A percentile compares a stretch with the other conserved stretches of the same genome.
phyloP scores from a whole-genome alignment of 2,113 vertebrate genomes.

The Nyctereutes procyonoides region DNA sequence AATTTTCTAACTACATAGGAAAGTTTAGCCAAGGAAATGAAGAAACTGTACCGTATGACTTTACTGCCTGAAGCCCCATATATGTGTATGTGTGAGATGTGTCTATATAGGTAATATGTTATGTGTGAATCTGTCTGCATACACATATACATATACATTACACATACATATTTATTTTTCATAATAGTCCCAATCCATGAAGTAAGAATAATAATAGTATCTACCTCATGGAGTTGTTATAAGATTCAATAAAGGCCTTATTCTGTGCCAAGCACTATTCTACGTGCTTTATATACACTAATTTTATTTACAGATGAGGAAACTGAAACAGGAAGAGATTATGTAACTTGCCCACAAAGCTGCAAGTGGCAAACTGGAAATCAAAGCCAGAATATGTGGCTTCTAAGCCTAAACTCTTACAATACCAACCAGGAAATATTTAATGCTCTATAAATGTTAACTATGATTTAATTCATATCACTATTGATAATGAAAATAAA shows the following conservation, averaged over 20 bases:
- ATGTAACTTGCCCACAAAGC: constrained; percentile 5
- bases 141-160: background rate
- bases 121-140: background rate
- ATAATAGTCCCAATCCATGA: constrained; percentile 4
- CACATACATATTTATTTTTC: background rate
- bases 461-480: background rate
- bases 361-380: background rate
- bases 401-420: background rate
- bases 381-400: background rate
- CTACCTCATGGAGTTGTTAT: background rate
- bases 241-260: background rate
- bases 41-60: background rate
- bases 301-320: background rate
- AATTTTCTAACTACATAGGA: background rate
- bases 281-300: background rate
- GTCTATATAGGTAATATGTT: background rate
- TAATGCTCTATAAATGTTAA: background rate
- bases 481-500: constrained; percentile 9
- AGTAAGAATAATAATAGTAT: background rate
- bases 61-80: background rate
- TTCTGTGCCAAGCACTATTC: background rate
- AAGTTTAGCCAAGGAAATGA: constrained; percentile 7
- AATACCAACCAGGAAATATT: background rate
- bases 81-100: background rate
- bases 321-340: constrained; percentile 39